Percentiles rank a stretch among this genome's conserved stretches.
Evolutionary conservation across 64 coral and sea anemone genomes (phyloP).

Genomic region (Hydrozoanthus tunicans): DNA sequence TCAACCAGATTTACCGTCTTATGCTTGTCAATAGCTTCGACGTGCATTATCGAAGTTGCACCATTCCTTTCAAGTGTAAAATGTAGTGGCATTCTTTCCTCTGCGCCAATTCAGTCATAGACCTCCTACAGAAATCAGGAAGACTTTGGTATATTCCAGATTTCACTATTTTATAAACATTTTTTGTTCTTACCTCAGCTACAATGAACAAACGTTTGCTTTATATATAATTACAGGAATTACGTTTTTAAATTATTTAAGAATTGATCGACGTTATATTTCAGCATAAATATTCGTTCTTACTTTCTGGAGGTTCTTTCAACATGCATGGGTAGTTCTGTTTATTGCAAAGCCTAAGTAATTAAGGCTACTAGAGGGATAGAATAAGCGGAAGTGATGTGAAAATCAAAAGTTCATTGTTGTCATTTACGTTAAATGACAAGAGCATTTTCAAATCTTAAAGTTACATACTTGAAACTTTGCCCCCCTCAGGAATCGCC

Average conservation of each 20-base stretch:
- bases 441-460: not conserved
- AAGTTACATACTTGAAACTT: slow-evolving; percentile 12
- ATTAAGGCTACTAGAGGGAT: no score
- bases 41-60: not conserved
- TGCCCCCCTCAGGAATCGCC: not conserved
- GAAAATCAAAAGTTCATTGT: no score
- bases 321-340: no score
- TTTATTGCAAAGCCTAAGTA: no score
- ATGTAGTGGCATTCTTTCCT: not conserved
- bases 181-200: not conserved
- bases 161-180: slow-evolving; percentile 2
- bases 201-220: no score
- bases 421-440: not conserved
- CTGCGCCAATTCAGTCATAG: slow-evolving; percentile 2
- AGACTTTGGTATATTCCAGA: not conserved
- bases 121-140: slow-evolving; percentile 15
- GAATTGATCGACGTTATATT: no score
- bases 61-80: not conserved
- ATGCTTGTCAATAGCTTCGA: not conserved
- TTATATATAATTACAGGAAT: no score
- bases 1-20: slow-evolving; percentile 8
- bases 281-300: no score
- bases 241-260: no score
- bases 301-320: no score
- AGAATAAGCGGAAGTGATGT: not conserved